These are phyloP conservation scores for Corythoichthys haematopterus DNA, from an alignment of 2,113 vertebrate genomes.

Conservation along the genomic window DNA sequence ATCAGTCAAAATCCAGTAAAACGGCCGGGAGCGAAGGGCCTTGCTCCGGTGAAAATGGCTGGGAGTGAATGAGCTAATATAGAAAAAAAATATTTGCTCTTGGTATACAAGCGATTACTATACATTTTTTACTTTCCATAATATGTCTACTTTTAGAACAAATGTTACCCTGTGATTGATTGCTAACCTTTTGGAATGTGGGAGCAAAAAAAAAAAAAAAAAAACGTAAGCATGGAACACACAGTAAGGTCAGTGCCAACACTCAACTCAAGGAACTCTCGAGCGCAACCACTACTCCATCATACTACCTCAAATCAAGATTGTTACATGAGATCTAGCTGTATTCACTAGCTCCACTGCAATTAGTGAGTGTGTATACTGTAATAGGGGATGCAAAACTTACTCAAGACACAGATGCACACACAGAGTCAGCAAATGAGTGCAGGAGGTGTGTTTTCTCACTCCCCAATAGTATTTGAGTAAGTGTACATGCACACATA, in stretches of 20 bases:
- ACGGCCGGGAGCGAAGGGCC: too few species aligned
- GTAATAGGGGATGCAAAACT: slow-evolving; percentile 27
- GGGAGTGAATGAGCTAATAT: not conserved
- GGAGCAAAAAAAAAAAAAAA: not conserved
- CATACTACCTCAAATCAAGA: not conserved
- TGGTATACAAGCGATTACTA: not conserved
- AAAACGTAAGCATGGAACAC: not conserved
- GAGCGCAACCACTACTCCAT: not conserved
- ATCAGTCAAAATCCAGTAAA: too few species aligned
- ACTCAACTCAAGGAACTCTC: not conserved
- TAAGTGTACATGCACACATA: slow-evolving; percentile 40
- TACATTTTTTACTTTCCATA: not conserved
- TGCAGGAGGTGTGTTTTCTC: slow-evolving; percentile 53
- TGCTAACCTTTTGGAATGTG: not conserved
- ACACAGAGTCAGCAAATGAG: slow-evolving; percentile 40
- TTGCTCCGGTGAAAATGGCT: too few species aligned
- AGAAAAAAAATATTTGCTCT: not conserved
- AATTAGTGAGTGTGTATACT: slow-evolving; percentile 35
- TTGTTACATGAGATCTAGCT: slow-evolving; percentile 51
- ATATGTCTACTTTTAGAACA: not conserved
- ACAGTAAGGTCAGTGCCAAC: not conserved
- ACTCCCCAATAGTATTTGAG: slow-evolving; percentile 52
- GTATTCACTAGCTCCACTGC: slow-evolving; percentile 56
- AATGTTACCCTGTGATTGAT: not conserved
- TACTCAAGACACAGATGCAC: slow-evolving; percentile 35